Conservation (phyloP, 2,113 vertebrate species). For the Saguinus midas region DNA sequence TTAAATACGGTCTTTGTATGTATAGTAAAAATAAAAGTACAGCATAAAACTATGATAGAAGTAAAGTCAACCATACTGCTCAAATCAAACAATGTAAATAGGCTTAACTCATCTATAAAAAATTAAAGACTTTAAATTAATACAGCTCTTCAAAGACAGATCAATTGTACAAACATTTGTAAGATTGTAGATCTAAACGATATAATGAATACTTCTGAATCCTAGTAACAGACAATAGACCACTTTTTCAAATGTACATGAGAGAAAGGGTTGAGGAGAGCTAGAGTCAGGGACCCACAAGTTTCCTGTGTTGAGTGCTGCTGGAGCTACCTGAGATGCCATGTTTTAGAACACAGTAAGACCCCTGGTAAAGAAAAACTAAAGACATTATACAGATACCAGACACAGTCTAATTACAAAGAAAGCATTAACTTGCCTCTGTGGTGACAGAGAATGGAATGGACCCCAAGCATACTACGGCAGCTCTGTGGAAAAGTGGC, state of each 20-base stretch:
- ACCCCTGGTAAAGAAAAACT: constrained; percentile 86
- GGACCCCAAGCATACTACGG: too few relatives aligned
- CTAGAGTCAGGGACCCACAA: too few relatives aligned
- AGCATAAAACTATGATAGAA: not conserved
- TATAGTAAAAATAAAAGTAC: not conserved
- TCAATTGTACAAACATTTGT: not conserved
- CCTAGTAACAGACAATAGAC: not conserved
- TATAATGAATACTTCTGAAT: not conserved
- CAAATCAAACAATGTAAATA: not conserved
- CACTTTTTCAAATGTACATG: not conserved
- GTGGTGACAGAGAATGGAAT: constrained; percentile 88
- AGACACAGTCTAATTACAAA: constrained; percentile 88
- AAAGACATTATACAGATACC: constrained; percentile 83
- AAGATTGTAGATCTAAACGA: not conserved
- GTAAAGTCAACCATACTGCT: not conserved
- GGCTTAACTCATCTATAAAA: not conserved
- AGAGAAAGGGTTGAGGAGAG: too few relatives aligned
- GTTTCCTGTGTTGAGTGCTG: too few relatives aligned
- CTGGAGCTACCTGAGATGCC: constrained; percentile 86
- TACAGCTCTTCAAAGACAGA: not conserved
- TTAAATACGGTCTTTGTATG: not conserved
- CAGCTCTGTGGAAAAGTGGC: too few relatives aligned
- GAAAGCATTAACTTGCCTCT: constrained; percentile 98
- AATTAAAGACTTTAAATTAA: not conserved
- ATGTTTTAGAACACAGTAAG: constrained; percentile 90